Base-by-base conservation (phyloP, 1,140 invertebrate genomes). In the Drosophila obscura region DNA sequence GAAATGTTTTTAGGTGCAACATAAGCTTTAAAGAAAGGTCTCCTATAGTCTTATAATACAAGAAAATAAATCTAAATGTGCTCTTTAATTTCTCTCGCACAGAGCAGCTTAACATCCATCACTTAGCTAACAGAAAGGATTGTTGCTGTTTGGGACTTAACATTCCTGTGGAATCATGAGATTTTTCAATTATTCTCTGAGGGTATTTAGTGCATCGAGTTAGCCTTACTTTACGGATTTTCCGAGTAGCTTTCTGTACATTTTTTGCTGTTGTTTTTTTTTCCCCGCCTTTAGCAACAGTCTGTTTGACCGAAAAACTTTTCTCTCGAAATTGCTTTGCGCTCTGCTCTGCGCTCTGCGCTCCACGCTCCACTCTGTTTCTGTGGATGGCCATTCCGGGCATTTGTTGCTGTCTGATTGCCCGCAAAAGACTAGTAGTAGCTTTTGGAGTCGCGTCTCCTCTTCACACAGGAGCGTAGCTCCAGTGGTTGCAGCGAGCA, bases 321-420 rank as follows among this genome's bases (percentile, higher is more conserved):
- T 59, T 68, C 51, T 59, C 60, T 31, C 43, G 56, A 64, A 79
- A 80, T 81, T 81, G 73, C 73, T 81, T 63, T 71, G 69, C 49
- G 31, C 46, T 41, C 22, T 16, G 9, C 26, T 48, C 6, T 26
- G 35, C 31, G 9, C 28, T 19, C 24, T 26, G 28, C n/a, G 19
- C 19, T 19, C 19, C 19, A 19, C 19, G 19, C 19, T 1, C 19
- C 19, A n/a, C 26, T 43, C 8, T 16, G 19, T 35, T 44, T 24
- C 4, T 22, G 4, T 19, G 41, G 41, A 7, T 22, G 45, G n/a
- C 56, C 46, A 19, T 46, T 41, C 51, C 45, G 11, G 65, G 55
- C 69, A 81, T 85, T 81, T 87, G 82, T 87, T 87, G 82, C 74
- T 79, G 82, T 87, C 82, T 87, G 81, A 87, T 87, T 87, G 82